Percentiles rank a stretch among this genome's conserved stretches.
Conservation (phyloP, 1,140 invertebrate genomes). For the Drosophila lowei region DNA sequence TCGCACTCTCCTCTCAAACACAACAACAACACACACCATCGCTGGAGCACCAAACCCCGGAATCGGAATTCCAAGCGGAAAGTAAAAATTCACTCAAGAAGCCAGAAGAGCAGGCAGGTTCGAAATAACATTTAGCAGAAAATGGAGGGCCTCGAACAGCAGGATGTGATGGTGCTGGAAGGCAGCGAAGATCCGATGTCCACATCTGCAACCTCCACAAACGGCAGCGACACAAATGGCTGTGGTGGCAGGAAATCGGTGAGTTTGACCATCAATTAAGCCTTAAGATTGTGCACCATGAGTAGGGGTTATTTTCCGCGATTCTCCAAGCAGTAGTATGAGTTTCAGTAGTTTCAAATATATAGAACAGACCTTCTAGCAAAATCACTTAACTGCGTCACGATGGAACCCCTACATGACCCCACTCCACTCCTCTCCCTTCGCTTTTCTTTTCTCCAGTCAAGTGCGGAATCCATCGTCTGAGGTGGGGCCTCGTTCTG, state of each 20-base stretch:
- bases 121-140: conserved; percentile 9
- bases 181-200: conserved; percentile 67
- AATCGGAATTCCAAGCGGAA: conserved; percentile 4
- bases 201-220: conserved; percentile 66
- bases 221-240: conserved; percentile 64
- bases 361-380: too few relatives aligned
- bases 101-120: conserved; percentile 8
- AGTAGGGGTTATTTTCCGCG: too few relatives aligned
- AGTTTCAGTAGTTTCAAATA: too few relatives aligned
- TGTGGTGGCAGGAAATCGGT: conserved; percentile 68
- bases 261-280: conserved; percentile 23
- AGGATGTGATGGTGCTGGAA: conserved; percentile 54
- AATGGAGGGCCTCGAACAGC: conserved; percentile 55
- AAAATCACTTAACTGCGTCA: too few relatives aligned
- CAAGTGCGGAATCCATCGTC: too few relatives aligned
- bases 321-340: too few relatives aligned
- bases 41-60: too few relatives aligned
- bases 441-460: too few relatives aligned
- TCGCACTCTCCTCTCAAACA: conserved; percentile 21
- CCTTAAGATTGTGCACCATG: too few relatives aligned
- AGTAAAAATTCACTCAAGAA: conserved; percentile 15
- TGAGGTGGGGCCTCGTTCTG: neutral
- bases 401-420: too few relatives aligned
- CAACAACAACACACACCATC: neutral
- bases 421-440: too few relatives aligned